These are phyloP conservation scores for Octodon degus DNA, from an alignment of 2,113 vertebrate genomes.

Conservation along the genomic window DNA sequence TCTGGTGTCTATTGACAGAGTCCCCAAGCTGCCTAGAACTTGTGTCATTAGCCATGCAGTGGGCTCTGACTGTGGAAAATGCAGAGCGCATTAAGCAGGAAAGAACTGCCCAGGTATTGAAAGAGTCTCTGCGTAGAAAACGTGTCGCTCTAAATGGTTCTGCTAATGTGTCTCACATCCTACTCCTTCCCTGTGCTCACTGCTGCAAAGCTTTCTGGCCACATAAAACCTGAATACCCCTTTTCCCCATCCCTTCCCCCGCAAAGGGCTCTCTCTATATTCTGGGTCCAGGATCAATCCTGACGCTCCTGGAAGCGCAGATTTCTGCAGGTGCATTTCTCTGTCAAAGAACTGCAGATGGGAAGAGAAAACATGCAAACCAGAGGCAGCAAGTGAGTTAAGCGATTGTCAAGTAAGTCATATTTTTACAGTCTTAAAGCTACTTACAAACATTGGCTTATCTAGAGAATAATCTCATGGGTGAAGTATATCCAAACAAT, in stretches of 20 bases:
- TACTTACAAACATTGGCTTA: slow-evolving; percentile 21
- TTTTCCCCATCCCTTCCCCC: not conserved
- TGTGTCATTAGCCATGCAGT: slow-evolving; percentile 62
- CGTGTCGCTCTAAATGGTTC: slow-evolving; percentile 39
- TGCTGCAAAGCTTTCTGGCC: not conserved
- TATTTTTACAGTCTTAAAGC: slow-evolving; percentile 39
- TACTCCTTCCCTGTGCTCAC: not conserved
- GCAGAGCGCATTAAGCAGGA: slow-evolving; percentile 37
- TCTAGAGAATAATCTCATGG: slow-evolving; percentile 41
- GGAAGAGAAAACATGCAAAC: slow-evolving; percentile 41
- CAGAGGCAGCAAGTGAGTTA: not conserved
- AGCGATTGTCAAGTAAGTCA: slow-evolving; percentile 47
- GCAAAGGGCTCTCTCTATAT: not conserved
- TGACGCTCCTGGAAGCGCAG: not conserved
- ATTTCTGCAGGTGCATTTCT: slow-evolving; percentile 41
- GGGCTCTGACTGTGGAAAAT: slow-evolving; percentile 62
- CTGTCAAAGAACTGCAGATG: slow-evolving; percentile 1
- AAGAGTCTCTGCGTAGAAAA: slow-evolving; percentile 20
- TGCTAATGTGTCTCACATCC: slow-evolving; percentile 21
- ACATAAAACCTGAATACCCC: not conserved
- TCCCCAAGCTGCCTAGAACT: slow-evolving; percentile 64
- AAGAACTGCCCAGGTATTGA: not conserved
- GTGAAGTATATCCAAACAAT: slow-evolving; percentile 4
- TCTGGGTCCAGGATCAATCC: not conserved
- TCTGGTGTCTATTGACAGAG: slow-evolving; percentile 60